phyloP scores from a whole-genome alignment of 1,140 invertebrate species.

The Sminthurides bifidus region DNA sequence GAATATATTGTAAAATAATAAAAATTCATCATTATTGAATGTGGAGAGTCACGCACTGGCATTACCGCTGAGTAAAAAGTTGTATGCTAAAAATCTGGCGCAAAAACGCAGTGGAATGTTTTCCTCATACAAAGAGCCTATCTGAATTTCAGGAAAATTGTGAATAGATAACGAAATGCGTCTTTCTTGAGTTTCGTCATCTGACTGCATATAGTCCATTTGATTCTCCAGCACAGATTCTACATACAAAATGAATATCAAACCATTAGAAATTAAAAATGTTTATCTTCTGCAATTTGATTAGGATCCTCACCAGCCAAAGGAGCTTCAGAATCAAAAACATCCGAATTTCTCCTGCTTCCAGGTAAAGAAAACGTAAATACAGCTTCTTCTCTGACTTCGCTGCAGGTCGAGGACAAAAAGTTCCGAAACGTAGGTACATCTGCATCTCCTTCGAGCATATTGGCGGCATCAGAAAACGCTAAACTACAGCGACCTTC shows the following conservation, averaged over 20 bases:
- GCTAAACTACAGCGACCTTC: slow-evolving; percentile 17
- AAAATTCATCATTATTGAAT: not conserved
- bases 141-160: slow-evolving; percentile 35
- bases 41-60: not conserved
- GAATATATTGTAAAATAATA: not conserved
- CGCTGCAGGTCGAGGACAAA: slow-evolving; percentile 13
- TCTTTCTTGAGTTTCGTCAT: slow-evolving; percentile 30
- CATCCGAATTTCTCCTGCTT: slow-evolving; percentile 22
- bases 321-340: slow-evolving; percentile 8
- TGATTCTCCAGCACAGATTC: slow-evolving; percentile 25
- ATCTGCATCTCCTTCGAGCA: slow-evolving; percentile 37
- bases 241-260: not conserved
- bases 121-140: slow-evolving; percentile 52
- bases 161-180: slow-evolving; percentile 38
- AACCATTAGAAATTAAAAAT: not conserved
- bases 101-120: slow-evolving; percentile 61
- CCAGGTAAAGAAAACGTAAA: slow-evolving; percentile 10
- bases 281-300: not conserved
- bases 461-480: slow-evolving; percentile 33
- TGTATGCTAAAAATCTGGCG: slow-evolving; percentile 55
- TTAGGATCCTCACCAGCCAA: slow-evolving; percentile 4
- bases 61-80: slow-evolving; percentile 59
- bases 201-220: slow-evolving; percentile 31
- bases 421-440: slow-evolving; percentile 16
- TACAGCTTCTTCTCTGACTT: slow-evolving; percentile 21